These are phyloP conservation scores for Chrysolina americana DNA, from an alignment of 2,888 invertebrate species.

Conservation along the genomic window DNA sequence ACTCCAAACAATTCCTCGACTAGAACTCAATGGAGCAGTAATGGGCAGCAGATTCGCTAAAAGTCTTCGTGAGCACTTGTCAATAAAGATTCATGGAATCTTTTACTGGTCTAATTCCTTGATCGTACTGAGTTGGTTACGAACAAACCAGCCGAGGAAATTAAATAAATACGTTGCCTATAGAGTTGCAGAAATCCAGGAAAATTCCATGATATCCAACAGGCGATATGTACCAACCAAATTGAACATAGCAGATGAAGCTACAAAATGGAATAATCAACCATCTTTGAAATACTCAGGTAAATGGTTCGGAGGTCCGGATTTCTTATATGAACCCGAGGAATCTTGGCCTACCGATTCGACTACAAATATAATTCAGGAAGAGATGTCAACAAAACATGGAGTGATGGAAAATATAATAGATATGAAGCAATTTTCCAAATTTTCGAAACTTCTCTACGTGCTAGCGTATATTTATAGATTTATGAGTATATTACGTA, in stretches of 20 bases:
- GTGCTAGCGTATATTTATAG: background rate
- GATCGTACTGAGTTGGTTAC: constrained; percentile 54
- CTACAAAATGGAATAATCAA: constrained; percentile 43
- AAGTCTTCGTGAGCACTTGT: constrained; percentile 39
- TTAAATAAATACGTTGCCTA: constrained; percentile 54
- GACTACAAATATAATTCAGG: background rate
- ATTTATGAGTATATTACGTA: background rate
- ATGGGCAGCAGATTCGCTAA: constrained; percentile 44
- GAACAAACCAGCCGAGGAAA: constrained; percentile 49
- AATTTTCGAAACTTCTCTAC: background rate
- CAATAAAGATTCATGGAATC: constrained; percentile 36
- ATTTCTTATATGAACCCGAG: background rate
- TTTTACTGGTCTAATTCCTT: constrained; percentile 57
- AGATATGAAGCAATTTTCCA: background rate
- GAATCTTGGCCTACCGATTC: background rate
- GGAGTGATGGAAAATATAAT: background rate
- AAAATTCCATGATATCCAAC: constrained; percentile 39
- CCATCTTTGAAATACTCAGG: constrained; percentile 16
- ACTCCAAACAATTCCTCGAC: constrained; percentile 50
- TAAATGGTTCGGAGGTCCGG: constrained; percentile 11
- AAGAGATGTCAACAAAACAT: background rate
- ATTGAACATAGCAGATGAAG: constrained; percentile 53
- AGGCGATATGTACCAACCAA: constrained; percentile 54
- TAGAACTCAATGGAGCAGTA: constrained; percentile 52
- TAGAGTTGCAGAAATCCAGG: constrained; percentile 51